phyloP scores from a whole-genome alignment of 2,797 vertebrate genomes.

The Arctocebus calabarensis region DNA sequence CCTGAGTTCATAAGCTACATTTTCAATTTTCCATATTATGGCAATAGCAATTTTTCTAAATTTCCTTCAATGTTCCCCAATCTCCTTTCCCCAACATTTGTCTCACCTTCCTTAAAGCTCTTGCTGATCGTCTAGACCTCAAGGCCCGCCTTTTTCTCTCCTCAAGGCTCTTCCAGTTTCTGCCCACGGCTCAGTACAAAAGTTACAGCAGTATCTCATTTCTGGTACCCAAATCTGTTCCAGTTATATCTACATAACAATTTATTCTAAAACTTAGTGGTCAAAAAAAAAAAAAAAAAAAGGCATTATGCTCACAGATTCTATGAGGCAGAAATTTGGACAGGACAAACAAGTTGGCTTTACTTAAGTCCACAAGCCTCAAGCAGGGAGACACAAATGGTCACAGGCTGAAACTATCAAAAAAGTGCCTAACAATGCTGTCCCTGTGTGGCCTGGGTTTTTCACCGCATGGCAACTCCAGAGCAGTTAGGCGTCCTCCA shows the following conservation, averaged over 20 bases:
- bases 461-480: neutral
- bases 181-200: neutral
- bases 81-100: neutral
- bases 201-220: neutral
- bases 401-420: neutral
- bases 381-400: neutral
- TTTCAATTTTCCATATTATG: conserved; percentile 13
- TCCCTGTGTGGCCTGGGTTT: neutral
- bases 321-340: conserved; percentile 41
- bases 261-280: neutral
- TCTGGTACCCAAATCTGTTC: neutral
- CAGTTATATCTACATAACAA: neutral
- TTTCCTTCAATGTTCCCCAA: neutral
- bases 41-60: neutral
- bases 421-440: neutral
- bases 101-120: neutral
- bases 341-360: neutral
- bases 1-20: neutral
- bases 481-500: neutral
- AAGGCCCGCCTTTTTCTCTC: neutral
- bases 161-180: neutral
- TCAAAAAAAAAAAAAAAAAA: neutral
- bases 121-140: neutral
- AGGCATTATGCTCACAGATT: neutral
- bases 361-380: neutral